Evolutionary conservation across 2,113 vertebrate species (phyloP).

Genomic region (Casuarius casuarius): DNA sequence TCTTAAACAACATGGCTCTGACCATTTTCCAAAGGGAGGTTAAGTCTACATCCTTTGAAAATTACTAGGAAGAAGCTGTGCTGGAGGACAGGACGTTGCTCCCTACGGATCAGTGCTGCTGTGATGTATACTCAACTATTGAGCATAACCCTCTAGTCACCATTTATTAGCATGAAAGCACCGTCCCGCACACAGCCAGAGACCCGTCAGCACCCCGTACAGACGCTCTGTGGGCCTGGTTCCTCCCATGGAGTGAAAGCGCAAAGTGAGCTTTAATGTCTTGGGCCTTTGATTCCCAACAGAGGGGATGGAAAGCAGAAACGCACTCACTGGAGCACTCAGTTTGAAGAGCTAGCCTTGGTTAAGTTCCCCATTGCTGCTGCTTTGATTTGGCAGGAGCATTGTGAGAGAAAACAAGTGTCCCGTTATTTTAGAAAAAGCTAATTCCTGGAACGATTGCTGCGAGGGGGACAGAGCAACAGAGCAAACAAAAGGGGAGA

Average conservation of each 20-base stretch:
- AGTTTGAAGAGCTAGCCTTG: neutral
- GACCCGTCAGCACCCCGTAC: neutral
- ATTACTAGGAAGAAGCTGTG: neutral
- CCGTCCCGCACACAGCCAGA: neutral
- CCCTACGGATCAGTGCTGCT: neutral
- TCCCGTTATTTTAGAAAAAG: conserved; percentile 55
- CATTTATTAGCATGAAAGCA: rapidly evolving
- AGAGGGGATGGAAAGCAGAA: neutral
- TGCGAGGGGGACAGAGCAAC: conserved; percentile 28
- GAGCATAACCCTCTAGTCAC: neutral
- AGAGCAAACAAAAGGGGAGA: conserved; percentile 48
- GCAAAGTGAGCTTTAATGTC: neutral
- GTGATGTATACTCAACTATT: neutral
- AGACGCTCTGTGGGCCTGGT: neutral
- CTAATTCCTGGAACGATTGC: conserved; percentile 51
- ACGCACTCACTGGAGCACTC: neutral
- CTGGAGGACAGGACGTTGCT: neutral
- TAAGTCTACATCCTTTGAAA: neutral
- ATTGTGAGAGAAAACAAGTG: conserved; percentile 35
- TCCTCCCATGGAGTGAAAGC: neutral
- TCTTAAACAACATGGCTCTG: neutral
- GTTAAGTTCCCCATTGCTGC: neutral
- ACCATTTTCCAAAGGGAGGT: neutral
- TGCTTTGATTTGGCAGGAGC: conserved; percentile 26
- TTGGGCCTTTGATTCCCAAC: neutral